Base-by-base conservation (phyloP, 1,140 invertebrate genomes). In the Heliconius congener region DNA sequence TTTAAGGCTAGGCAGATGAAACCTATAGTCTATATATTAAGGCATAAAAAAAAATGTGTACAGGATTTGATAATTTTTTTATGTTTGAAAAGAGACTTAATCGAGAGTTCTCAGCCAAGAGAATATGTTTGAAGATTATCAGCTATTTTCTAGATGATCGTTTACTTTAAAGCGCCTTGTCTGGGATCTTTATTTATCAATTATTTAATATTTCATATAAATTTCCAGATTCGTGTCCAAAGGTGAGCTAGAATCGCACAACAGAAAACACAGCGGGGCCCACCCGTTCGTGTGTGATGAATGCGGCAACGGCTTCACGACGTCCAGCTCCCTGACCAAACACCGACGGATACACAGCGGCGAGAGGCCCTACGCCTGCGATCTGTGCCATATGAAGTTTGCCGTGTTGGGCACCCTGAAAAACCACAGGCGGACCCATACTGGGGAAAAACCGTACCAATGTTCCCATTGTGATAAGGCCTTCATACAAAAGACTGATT, bases 301-400 rank as follows among this genome's bases (percentile, higher is more conserved):
- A 0, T 98, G 97, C 80, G 95, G 96, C 42, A 96, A 96, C 76
- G 96, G 96, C 11, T 98, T 98, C 86, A 97, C 97, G 1, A 97
- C 97, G 27, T 96, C 96, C 23, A 97, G 96, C 82, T 97, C 96
- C 0, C 95, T 96, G 87, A 95, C 96, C 1, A 96, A 96, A 70
- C 97, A 98, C 93, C 96, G 50, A 95, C 96, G 81, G 95, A 97
- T 89, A 60, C 98, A 99, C 89, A 97, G 97, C 0, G 97, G 97
- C 0, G 97, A 97, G 79, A 81, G 88, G 83, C 98, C 98, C 0
- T 99, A 98, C 87, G 96, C 96, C 30, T 99, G 98, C 91, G 97
- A 98, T 75, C 93, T 97, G 11, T 99, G 98, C 88, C 96, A 97
- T 1, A 96, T 98, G 92, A 96, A 97, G 81, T 99, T 99, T 79